Conservation (phyloP, 1,140 invertebrate genomes). For the Drosophila fuyamai region DNA sequence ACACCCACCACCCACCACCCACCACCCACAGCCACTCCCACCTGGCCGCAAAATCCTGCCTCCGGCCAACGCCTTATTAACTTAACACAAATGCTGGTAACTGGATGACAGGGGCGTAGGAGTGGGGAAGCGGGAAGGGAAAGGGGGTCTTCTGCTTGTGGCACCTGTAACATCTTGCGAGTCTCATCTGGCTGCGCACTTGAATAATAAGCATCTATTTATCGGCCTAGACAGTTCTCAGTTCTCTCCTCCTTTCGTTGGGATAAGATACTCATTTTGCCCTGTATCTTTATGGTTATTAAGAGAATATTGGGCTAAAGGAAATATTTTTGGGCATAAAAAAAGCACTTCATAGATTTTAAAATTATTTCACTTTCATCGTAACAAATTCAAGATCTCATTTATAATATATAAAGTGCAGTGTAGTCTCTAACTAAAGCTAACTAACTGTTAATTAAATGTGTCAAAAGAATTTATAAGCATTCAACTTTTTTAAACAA, state of each 20-base stretch:
- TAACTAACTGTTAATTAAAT: not conserved
- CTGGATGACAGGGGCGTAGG: slow-evolving; percentile 20
- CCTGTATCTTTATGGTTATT: not conserved
- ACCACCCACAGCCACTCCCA: not conserved
- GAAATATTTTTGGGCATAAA: not conserved
- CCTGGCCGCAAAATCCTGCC: slow-evolving; percentile 1
- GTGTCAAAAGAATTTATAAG: slow-evolving; percentile 2
- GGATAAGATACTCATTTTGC: slow-evolving; percentile 13
- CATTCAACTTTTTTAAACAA: not conserved
- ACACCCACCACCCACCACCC: not conserved
- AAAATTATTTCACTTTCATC: too few species aligned
- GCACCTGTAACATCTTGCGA: slow-evolving; percentile 64
- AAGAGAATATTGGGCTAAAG: not conserved
- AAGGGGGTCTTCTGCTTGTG: slow-evolving; percentile 27
- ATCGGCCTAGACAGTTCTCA: slow-evolving; percentile 46
- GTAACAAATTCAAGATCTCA: too few species aligned
- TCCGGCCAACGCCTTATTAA: slow-evolving; percentile 60
- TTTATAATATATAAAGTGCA: too few species aligned
- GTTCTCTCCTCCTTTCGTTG: not conserved
- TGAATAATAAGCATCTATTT: slow-evolving; percentile 76
- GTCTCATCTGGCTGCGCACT: slow-evolving; percentile 61
- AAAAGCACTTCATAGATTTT: not conserved
- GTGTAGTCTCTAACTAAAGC: too few species aligned
- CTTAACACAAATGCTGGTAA: slow-evolving; percentile 73
- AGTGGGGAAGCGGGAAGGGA: not conserved